Evolutionary conservation across 2,113 vertebrate species (phyloP).

Genomic region (Blennius ocellaris): DNA sequence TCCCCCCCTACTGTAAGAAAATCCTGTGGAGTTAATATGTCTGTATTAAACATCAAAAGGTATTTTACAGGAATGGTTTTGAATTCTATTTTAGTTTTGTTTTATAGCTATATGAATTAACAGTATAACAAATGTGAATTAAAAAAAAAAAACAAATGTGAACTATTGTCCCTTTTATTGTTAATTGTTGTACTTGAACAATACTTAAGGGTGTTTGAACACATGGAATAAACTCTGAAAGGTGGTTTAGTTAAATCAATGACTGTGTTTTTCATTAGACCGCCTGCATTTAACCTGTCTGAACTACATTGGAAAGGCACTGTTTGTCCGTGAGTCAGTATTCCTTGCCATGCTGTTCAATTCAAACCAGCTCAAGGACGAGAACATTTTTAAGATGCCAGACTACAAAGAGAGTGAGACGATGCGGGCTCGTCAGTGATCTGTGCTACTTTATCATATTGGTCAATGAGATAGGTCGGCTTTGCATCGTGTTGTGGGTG

Average conservation of each 20-base stretch:
- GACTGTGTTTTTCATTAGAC: slow-evolving; percentile 70
- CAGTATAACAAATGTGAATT: slow-evolving; percentile 86
- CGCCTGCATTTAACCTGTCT: slow-evolving; percentile 54
- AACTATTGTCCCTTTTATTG: slow-evolving; percentile 84
- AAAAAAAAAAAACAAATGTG: slow-evolving; percentile 78
- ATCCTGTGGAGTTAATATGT: slow-evolving; percentile 73
- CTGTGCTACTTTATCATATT: slow-evolving; percentile 34
- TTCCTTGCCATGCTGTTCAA: slow-evolving; percentile 59
- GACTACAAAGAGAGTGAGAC: slow-evolving; percentile 31
- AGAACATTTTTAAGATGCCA: slow-evolving; percentile 38
- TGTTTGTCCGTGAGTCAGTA: slow-evolving; percentile 76
- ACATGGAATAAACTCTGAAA: slow-evolving; percentile 82
- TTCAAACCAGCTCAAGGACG: slow-evolving; percentile 31
- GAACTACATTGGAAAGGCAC: slow-evolving; percentile 58
- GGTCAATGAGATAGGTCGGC: slow-evolving; percentile 47
- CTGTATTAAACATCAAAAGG: slow-evolving; percentile 79
- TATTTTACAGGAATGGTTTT: slow-evolving; percentile 82
- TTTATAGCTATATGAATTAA: slow-evolving; percentile 84
- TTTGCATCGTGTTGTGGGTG: slow-evolving; percentile 60
- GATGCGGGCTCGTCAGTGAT: slow-evolving; percentile 50
- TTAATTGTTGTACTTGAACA: slow-evolving; percentile 86
- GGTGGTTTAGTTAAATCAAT: slow-evolving; percentile 71
- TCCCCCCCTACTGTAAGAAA: slow-evolving; percentile 70
- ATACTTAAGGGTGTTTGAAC: slow-evolving; percentile 82
- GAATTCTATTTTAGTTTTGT: slow-evolving; percentile 72